Percentiles rank a stretch among this genome's conserved stretches.
phyloP scores from a whole-genome alignment of 2,888 invertebrate genomes.

The Mongoloraphidia duomilia region DNA sequence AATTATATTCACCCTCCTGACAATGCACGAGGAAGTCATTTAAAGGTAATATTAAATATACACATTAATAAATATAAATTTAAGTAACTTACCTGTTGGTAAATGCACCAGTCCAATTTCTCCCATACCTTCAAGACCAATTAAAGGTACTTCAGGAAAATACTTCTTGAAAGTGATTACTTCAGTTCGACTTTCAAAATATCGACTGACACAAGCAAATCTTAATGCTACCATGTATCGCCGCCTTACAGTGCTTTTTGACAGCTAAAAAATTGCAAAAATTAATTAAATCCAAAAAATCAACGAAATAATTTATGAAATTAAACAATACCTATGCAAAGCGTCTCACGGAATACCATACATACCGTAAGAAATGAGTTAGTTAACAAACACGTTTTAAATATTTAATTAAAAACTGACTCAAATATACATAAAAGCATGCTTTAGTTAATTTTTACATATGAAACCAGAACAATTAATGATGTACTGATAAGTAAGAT shows the following conservation, averaged over 20 bases:
- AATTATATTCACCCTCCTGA: no score
- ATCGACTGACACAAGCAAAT: slow-evolving; percentile 4
- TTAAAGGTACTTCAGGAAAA: slow-evolving; percentile 2
- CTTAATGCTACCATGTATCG: slow-evolving; percentile 1
- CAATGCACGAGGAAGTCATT: no score
- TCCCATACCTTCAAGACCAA: slow-evolving; percentile 4
- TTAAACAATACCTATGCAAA: neutral
- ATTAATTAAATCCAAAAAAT: neutral
- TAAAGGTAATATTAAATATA: no score
- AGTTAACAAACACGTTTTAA: no score
- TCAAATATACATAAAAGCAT: no score
- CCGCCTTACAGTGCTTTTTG: neutral
- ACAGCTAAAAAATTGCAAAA: neutral
- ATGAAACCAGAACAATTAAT: no score
- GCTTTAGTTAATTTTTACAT: no score
- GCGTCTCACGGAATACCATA: neutral
- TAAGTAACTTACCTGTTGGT: neutral
- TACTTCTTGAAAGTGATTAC: neutral
- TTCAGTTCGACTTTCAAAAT: neutral
- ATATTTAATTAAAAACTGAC: no score
- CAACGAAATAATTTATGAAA: neutral
- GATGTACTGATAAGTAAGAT: no score
- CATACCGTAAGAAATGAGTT: no score
- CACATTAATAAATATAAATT: no score
- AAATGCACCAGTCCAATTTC: neutral